A percentile compares a stretch with the other conserved stretches of the same genome.
Evolutionary conservation across 2,113 vertebrate genomes (phyloP).

Genomic region (Pituophis catenifer): DNA sequence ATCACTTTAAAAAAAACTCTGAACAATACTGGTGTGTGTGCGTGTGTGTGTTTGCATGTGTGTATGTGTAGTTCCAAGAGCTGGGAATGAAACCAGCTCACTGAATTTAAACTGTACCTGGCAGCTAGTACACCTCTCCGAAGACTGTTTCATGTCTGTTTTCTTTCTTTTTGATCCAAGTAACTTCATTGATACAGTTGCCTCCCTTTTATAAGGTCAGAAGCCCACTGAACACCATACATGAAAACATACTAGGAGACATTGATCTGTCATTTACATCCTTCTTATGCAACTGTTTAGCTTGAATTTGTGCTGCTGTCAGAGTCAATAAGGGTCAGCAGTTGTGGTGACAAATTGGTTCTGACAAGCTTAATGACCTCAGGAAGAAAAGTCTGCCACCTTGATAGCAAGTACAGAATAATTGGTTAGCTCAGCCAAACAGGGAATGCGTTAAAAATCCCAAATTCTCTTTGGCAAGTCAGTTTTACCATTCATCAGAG

Average conservation of each 20-base stretch:
- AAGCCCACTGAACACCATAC: constrained; percentile 40
- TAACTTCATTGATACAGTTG: constrained; percentile 50
- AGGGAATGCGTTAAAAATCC: constrained; percentile 70
- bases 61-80: neutral
- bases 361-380: constrained; percentile 78
- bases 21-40: neutral
- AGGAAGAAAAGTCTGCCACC: constrained; percentile 67
- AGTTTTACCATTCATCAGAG: constrained; percentile 68
- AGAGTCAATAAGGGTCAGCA: constrained; percentile 70
- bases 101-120: neutral
- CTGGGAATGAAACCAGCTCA: neutral
- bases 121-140: neutral
- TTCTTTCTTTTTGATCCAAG: constrained; percentile 20
- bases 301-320: constrained; percentile 71
- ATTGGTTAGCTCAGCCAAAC: constrained; percentile 72
- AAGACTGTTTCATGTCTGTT: constrained; percentile 39
- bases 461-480: constrained; percentile 68
- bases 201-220: constrained; percentile 43
- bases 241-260: constrained; percentile 38
- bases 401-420: constrained; percentile 72
- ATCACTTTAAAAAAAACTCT: neutral
- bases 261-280: constrained; percentile 64
- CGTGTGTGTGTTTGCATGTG: neutral
- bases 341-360: constrained; percentile 77
- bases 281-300: constrained; percentile 67